Evolutionary conservation across 2,797 vertebrate genomes (phyloP).

Genomic region (Merluccius polli): DNA sequence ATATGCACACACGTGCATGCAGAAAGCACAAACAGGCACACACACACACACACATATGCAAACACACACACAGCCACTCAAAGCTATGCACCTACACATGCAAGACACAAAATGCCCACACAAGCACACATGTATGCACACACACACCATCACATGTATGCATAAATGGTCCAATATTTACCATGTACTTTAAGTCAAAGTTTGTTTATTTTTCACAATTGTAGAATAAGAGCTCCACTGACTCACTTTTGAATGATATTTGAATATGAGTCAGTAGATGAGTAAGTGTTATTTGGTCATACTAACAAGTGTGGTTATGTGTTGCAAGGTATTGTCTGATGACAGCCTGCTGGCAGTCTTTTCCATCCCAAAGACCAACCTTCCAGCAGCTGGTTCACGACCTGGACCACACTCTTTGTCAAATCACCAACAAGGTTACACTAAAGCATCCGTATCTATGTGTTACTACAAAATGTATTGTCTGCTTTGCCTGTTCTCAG

Average conservation of each 20-base stretch:
- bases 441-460: too few relatives aligned
- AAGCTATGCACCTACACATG: not conserved
- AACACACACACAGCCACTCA: not conserved
- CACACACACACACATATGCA: not conserved
- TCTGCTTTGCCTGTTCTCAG: not conserved
- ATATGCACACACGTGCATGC: not conserved
- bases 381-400: conserved; percentile 87
- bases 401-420: conserved; percentile 80
- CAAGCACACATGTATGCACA: not conserved
- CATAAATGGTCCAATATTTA: not conserved
- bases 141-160: not conserved
- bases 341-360: conserved; percentile 86
- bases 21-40: too few relatives aligned
- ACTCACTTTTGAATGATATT: not conserved
- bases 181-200: not conserved
- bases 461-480: not conserved
- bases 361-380: conserved; percentile 80
- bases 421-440: conserved; percentile 61
- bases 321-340: conserved; percentile 84
- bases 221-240: not conserved
- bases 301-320: not conserved
- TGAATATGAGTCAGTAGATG: not conserved
- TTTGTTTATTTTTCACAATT: not conserved
- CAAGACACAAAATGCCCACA: not conserved
- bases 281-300: not conserved